Conservation (phyloP, 2,113 vertebrate genomes). For the Aphelocoma coerulescens region DNA sequence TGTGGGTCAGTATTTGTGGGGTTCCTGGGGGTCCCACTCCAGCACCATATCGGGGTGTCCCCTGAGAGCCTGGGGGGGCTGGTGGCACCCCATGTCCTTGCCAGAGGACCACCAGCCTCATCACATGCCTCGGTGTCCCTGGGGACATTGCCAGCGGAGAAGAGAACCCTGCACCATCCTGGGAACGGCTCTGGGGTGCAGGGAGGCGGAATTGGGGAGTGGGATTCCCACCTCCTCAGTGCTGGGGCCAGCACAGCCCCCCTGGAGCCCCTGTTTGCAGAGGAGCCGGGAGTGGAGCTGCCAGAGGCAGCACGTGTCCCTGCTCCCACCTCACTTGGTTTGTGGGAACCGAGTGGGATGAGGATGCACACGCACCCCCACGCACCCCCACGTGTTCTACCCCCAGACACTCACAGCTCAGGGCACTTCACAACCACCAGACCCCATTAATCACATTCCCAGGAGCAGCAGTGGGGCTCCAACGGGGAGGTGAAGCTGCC, state of each 20-base stretch:
- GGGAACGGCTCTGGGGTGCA: background rate
- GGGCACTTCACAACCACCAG: background rate
- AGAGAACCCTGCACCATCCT: background rate
- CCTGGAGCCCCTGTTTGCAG: background rate
- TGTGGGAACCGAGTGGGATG: background rate
- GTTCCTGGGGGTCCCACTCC: background rate
- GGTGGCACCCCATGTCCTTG: background rate
- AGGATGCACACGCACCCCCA: background rate
- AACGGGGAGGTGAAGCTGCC: rapidly evolving
- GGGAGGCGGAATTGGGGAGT: rapidly evolving
- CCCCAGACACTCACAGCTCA: background rate
- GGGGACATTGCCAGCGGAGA: rapidly evolving
- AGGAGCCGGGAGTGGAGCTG: background rate
- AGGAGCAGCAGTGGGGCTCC: rapidly evolving
- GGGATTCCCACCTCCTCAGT: background rate
- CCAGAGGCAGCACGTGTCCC: background rate
- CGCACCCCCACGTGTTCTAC: rapidly evolving
- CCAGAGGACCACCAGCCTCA: rapidly evolving
- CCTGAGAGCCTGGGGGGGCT: background rate
- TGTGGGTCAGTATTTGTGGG: background rate
- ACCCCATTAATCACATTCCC: background rate
- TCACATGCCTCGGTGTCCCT: rapidly evolving
- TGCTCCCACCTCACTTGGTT: background rate
- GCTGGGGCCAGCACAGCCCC: background rate
- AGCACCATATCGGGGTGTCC: rapidly evolving